phyloP scores from a whole-genome alignment of 2,113 vertebrate genomes.

The crab-eating macaque (Macaca fascicularis) region T2T-MFA8v1.1 NC_088377.1:52350001-52350500 shows the following conservation, averaged over 20 bases:
- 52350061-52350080: conserved; percentile 98
- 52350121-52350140: conserved; percentile 97
- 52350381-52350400: background rate
- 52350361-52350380: background rate
- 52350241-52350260: background rate
- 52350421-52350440: background rate
- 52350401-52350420: background rate
- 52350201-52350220: background rate
- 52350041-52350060: conserved; percentile 93
- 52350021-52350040: conserved; percentile 94
- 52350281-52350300: background rate
- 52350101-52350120: conserved; percentile 93
- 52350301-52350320: background rate
- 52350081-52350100: conserved; percentile 98
- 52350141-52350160: conserved; percentile 55
- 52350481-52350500: background rate
- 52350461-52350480: background rate
- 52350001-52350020: conserved; percentile 97
- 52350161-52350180: background rate
- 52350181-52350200: conserved; percentile 13
- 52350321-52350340: background rate
- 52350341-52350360: background rate
- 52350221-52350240: background rate
- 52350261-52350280: background rate
- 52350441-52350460: background rate